These are phyloP conservation scores for Eupelmus urozonus DNA, from an alignment of 2,888 invertebrate genomes.

Conservation along the genomic window DNA sequence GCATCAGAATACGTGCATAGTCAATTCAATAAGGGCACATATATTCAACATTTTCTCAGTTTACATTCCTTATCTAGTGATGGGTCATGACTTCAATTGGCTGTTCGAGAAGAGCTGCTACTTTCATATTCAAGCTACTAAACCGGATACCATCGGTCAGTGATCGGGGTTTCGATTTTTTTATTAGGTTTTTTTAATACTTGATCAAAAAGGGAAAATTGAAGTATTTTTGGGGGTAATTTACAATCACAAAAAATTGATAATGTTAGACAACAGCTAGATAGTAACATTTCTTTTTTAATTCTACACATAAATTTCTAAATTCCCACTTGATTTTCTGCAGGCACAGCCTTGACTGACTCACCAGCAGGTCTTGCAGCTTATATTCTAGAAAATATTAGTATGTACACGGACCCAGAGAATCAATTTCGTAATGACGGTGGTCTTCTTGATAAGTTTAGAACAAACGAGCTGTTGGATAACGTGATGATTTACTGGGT, in stretches of 20 bases:
- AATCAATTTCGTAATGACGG: constrained; percentile 81
- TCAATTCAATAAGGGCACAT: constrained; percentile 66
- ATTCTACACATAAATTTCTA: no score
- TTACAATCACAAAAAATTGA: no score
- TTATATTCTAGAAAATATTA: constrained; percentile 94
- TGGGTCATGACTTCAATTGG: constrained; percentile 70
- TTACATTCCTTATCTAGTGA: constrained; percentile 80
- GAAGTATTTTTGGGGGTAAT: no score
- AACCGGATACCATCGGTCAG: constrained; percentile 91
- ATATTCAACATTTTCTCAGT: constrained; percentile 78
- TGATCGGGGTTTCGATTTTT: no score
- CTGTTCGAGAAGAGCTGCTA: constrained; percentile 79
- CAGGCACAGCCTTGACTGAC: constrained; percentile 85
- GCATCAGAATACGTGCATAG: constrained; percentile 83
- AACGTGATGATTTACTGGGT: constrained; percentile 92
- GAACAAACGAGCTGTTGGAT: constrained; percentile 85
- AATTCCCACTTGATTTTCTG: no score
- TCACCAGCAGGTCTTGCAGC: constrained; percentile 92
- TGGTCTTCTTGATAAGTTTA: constrained; percentile 82
- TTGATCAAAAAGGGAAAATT: no score
- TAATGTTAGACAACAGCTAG: no score
- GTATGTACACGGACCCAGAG: constrained; percentile 83
- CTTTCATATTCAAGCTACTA: constrained; percentile 90
- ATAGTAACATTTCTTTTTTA: no score
- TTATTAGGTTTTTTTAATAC: no score